Conservation (phyloP, 2,888 invertebrate genomes). For the Zonitis immaculata region DNA sequence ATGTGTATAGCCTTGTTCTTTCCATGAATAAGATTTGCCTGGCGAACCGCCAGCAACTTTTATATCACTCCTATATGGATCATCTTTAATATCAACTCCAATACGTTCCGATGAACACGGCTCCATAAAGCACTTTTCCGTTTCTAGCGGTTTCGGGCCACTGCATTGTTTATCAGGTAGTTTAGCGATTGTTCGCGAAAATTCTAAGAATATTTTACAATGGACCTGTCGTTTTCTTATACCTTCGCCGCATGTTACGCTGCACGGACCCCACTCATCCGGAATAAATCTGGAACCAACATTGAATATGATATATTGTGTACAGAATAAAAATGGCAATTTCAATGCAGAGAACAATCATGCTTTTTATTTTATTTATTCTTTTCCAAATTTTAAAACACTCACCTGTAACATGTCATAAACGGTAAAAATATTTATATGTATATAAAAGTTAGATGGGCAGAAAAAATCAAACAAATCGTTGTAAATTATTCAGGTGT, state of each 20-base stretch:
- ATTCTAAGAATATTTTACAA: constrained; percentile 92
- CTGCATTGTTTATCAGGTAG: constrained; percentile 84
- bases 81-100: constrained; percentile 53
- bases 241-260: constrained; percentile 84
- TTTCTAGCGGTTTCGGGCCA: constrained; percentile 76
- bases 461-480: constrained; percentile 4
- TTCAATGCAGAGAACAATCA: constrained; percentile 5
- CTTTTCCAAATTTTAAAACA: too few species aligned
- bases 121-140: constrained; percentile 74
- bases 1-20: constrained; percentile 82
- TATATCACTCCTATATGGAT: constrained; percentile 40
- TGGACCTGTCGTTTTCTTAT: constrained; percentile 80
- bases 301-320: constrained; percentile 13
- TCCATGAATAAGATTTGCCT: constrained; percentile 83
- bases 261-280: constrained; percentile 88
- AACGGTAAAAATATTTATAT: neutral
- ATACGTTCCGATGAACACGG: constrained; percentile 60
- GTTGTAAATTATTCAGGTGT: constrained; percentile 11
- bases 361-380: neutral
- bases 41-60: constrained; percentile 45
- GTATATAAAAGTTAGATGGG: too few species aligned
- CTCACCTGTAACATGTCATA: neutral
- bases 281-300: constrained; percentile 72
- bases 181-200: constrained; percentile 82
- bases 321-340: neutral